Evolutionary conservation across 2,888 invertebrate genomes (phyloP).

Genomic region (Phorcus lineatus): DNA sequence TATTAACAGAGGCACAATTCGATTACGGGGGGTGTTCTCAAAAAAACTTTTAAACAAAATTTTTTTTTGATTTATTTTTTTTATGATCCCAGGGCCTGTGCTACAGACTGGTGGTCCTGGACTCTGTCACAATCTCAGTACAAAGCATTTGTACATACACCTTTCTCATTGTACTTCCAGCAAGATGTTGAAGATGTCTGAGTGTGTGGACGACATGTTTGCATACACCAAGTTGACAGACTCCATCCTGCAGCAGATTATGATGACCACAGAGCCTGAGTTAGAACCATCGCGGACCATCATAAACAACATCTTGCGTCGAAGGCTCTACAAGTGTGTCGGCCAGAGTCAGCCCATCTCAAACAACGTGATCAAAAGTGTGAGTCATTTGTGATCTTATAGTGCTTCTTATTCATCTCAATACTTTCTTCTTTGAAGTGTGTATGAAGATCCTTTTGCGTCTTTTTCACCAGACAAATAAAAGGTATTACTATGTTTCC

Average conservation of each 20-base stretch:
- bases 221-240: conserved; percentile 53
- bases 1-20: too few species aligned
- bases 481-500: too few species aligned
- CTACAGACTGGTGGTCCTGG: neutral
- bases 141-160: too few species aligned
- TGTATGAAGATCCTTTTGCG: too few species aligned
- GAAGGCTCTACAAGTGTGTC: conserved; percentile 40
- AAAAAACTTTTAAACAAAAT: too few species aligned
- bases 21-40: too few species aligned
- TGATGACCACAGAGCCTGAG: conserved; percentile 29
- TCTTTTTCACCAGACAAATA: too few species aligned
- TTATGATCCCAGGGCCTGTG: neutral
- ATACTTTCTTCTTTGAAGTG: too few species aligned
- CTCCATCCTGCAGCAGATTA: conserved; percentile 39
- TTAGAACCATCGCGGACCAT: conserved; percentile 38
- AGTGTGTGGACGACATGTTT: conserved; percentile 50
- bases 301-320: conserved; percentile 36
- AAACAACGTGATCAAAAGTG: neutral
- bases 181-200: conserved; percentile 34
- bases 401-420: too few species aligned
- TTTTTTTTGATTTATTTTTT: neutral
- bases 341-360: conserved; percentile 27
- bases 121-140: neutral
- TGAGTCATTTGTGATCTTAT: neutral
- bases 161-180: neutral